Evolutionary conservation across 2,797 vertebrate genomes (phyloP).

Genomic region (Megalops cyprinoides): DNA sequence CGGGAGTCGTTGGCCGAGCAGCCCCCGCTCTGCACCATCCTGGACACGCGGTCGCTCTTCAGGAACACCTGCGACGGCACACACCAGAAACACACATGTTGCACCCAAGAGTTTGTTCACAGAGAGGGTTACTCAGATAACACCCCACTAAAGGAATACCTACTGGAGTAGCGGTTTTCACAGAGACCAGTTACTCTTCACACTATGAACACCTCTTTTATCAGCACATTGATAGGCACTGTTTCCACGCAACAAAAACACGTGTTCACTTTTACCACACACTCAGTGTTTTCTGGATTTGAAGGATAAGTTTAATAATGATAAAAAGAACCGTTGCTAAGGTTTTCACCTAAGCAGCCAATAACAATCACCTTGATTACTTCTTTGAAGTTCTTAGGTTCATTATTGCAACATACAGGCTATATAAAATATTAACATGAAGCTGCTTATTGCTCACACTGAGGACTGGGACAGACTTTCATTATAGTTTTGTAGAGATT

Average conservation of each 20-base stretch:
- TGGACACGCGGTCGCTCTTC: constrained; percentile 91
- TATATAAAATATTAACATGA: background rate
- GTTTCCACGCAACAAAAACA: background rate
- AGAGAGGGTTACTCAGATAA: background rate
- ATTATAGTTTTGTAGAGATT: constrained; percentile 8
- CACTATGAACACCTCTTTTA: background rate
- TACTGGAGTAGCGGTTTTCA: background rate
- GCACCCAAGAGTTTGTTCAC: background rate
- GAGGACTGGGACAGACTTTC: background rate
- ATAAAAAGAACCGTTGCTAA: too few relatives aligned
- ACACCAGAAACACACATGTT: background rate
- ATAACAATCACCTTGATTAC: background rate
- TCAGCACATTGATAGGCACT: background rate
- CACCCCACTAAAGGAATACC: background rate
- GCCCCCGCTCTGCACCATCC: constrained; percentile 96
- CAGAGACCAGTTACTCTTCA: background rate
- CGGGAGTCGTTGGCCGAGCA: constrained; percentile 92
- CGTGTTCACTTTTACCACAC: background rate
- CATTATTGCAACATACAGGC: background rate
- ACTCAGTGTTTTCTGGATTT: too few relatives aligned
- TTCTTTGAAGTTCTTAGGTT: background rate
- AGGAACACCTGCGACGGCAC: constrained; percentile 84
- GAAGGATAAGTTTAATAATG: too few relatives aligned
- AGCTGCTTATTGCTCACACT: background rate
- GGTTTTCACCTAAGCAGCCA: too few relatives aligned